Evolutionary conservation across 1,140 invertebrate genomes (phyloP).

Genomic region (Macrobrachium rosenbergii): DNA sequence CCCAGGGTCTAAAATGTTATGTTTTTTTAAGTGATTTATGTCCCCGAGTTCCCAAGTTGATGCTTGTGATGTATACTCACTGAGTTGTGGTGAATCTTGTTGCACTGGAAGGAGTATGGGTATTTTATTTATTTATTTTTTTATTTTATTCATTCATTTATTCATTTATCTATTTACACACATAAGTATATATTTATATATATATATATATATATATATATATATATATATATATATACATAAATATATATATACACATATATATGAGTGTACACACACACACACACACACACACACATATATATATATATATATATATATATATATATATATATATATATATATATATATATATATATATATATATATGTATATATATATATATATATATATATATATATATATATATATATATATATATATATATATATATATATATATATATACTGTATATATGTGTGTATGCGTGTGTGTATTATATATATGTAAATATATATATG

Average conservation of each 20-base stretch:
- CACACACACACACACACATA: too few relatives aligned
- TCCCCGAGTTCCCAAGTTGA: too few relatives aligned
- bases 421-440: constrained; percentile 11
- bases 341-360: constrained; percentile 4
- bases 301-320: neutral
- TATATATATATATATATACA: neutral
- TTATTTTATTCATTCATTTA: too few relatives aligned
- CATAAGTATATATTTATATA: neutral
- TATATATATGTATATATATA: constrained; percentile 5
- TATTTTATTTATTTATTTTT: too few relatives aligned
- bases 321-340: constrained; percentile 4
- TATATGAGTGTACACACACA: neutral
- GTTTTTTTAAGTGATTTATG: too few relatives aligned
- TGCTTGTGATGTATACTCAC: too few relatives aligned
- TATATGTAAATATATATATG: neutral
- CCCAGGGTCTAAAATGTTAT: too few relatives aligned
- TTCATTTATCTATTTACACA: too few relatives aligned
- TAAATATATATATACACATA: neutral
- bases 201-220: constrained; percentile 4
- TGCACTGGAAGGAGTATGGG: too few relatives aligned
- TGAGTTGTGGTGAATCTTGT: too few relatives aligned
- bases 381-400: constrained; percentile 5
- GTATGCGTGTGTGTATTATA: too few relatives aligned
- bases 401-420: constrained; percentile 11
- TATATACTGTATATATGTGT: too few relatives aligned